These are phyloP conservation scores for Leptopilina clavipes DNA, from an alignment of 1,140 invertebrate genomes.

Conservation along the genomic window DNA sequence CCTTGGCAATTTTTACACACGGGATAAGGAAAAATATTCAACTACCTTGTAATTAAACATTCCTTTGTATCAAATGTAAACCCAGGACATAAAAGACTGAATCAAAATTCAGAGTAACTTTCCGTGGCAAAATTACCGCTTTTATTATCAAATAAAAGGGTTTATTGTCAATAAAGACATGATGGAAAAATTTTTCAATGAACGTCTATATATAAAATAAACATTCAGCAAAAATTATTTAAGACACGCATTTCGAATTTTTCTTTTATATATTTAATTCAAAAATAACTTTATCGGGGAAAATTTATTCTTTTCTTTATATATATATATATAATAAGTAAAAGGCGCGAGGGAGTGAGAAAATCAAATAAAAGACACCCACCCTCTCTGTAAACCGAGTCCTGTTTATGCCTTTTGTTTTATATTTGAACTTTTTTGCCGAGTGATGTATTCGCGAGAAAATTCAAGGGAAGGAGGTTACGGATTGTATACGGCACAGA, in stretches of 20 bases:
- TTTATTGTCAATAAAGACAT: background rate
- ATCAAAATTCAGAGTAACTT: no score
- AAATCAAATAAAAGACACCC: conserved; percentile 68
- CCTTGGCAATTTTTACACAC: no score
- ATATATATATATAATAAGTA: conserved; percentile 54
- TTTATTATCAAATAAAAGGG: conserved; percentile 9
- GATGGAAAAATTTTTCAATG: background rate
- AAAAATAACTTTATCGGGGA: no score
- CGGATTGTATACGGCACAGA: conserved; percentile 26
- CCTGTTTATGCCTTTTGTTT: conserved; percentile 67
- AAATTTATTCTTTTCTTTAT: no score
- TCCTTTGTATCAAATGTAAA: no score
- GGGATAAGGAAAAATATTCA: no score
- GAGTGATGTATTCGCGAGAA: conserved; percentile 63
- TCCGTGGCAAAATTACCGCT: background rate
- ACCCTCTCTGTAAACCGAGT: conserved; percentile 54
- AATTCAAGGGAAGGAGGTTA: conserved; percentile 49
- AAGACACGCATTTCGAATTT: conserved; percentile 46
- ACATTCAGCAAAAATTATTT: background rate
- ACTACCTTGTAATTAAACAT: no score
- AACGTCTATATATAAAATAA: no score
- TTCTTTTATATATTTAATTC: no score
- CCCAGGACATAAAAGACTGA: conserved; percentile 2
- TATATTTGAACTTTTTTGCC: conserved; percentile 67
- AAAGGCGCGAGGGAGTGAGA: conserved; percentile 38